These are phyloP conservation scores for Plebejus melissa DNA, from an alignment of 2,888 invertebrate species.

Conservation along the genomic window DNA sequence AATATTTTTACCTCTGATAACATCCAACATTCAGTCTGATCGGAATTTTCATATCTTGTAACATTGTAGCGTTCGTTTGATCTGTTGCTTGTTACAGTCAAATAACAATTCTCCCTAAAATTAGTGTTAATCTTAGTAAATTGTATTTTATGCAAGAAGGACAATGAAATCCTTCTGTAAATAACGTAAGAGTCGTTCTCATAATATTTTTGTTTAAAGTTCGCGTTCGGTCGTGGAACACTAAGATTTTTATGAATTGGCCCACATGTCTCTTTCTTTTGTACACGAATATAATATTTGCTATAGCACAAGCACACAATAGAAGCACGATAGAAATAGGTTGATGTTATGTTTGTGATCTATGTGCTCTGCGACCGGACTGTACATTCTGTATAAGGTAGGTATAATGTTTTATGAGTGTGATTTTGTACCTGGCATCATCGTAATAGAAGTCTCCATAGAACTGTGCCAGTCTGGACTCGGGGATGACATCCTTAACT, in stretches of 20 bases:
- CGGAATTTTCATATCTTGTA: conserved; percentile 63
- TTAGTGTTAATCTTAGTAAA: neutral
- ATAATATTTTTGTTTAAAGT: neutral
- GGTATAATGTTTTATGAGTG: neutral
- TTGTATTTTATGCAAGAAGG: neutral
- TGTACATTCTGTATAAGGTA: no score
- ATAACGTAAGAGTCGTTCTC: neutral
- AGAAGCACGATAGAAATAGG: no score
- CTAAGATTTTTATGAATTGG: neutral
- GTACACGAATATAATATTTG: no score
- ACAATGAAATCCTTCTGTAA: neutral
- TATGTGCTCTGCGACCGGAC: no score
- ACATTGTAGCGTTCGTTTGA: conserved; percentile 55
- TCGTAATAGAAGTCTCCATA: conserved; percentile 79
- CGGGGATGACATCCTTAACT: conserved; percentile 82
- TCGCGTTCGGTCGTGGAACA: neutral
- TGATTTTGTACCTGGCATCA: conserved; percentile 55
- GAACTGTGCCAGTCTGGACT: conserved; percentile 80
- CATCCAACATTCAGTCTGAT: conserved; percentile 81
- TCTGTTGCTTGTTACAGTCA: conserved; percentile 54
- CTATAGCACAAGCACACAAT: no score
- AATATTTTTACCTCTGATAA: conserved; percentile 67
- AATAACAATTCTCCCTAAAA: conserved; percentile 67
- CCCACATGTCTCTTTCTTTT: neutral
- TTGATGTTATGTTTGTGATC: no score